Conservation (phyloP, 1,140 invertebrate species). For the Berghia stephanieae region DNA sequence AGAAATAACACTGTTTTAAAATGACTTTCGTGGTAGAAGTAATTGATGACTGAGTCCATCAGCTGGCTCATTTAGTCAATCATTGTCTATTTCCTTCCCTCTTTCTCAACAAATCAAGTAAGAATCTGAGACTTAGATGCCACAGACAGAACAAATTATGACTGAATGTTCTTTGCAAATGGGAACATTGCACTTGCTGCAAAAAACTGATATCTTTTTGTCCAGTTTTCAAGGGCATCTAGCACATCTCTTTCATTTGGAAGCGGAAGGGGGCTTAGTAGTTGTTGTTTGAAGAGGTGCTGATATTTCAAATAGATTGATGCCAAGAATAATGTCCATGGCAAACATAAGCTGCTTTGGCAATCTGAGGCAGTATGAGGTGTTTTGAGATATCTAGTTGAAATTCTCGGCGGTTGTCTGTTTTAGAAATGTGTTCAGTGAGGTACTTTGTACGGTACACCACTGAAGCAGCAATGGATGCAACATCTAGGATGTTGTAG, state of each 20-base stretch:
- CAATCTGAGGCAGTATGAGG: background rate
- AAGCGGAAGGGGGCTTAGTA: background rate
- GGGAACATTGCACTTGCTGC: background rate
- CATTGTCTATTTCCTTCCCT: too few species aligned
- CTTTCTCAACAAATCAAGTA: too few species aligned
- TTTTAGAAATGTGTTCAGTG: background rate
- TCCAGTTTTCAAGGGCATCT: background rate
- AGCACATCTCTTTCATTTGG: conserved; percentile 12
- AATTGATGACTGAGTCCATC: too few species aligned
- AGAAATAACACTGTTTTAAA: too few species aligned
- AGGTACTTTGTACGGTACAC: background rate
- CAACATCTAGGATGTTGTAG: conserved; percentile 45
- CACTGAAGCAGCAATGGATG: conserved; percentile 15
- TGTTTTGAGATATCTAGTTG: background rate
- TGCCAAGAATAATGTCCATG: conserved; percentile 8
- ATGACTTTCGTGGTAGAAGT: too few species aligned
- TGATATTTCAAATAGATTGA: conserved; percentile 4
- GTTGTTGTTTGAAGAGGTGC: background rate
- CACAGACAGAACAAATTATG: background rate
- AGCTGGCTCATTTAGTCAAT: too few species aligned
- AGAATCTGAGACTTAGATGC: too few species aligned
- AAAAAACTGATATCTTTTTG: conserved; percentile 8
- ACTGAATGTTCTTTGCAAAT: conserved; percentile 8
- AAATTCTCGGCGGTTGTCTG: background rate
- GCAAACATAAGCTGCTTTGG: background rate